Percentiles rank a stretch among this genome's conserved stretches.
These are phyloP conservation scores for Brachionus plicatilis DNA, from an alignment of 1,140 invertebrate genomes.

Conservation along the genomic window DNA sequence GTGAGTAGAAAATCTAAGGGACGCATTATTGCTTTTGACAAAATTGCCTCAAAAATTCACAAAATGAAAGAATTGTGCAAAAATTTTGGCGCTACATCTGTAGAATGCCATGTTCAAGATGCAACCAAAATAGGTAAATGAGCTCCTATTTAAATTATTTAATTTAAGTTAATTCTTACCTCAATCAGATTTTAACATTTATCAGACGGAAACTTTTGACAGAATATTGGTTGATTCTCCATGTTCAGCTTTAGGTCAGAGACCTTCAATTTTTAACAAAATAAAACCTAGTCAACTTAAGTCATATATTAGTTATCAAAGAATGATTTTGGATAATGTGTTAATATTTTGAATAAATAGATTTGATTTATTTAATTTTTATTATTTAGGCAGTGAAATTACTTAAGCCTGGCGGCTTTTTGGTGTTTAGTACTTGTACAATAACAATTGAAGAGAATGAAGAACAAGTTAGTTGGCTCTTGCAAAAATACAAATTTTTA, in stretches of 20 bases:
- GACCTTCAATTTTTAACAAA: slow-evolving; percentile 10
- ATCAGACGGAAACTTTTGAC: slow-evolving; percentile 73
- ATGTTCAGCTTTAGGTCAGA: slow-evolving; percentile 66
- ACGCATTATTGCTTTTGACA: slow-evolving; percentile 90
- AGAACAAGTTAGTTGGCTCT: slow-evolving; percentile 75
- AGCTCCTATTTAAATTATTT: neutral
- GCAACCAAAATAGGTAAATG: slow-evolving; percentile 63
- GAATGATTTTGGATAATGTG: slow-evolving; percentile 10
- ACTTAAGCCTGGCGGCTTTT: slow-evolving; percentile 67
- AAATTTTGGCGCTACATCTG: slow-evolving; percentile 86
- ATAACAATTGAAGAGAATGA: slow-evolving; percentile 97
- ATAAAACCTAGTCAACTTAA: neutral
- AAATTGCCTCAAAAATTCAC: slow-evolving; percentile 80
- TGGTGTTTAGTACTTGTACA: slow-evolving; percentile 98
- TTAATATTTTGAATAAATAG: neutral
- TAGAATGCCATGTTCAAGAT: slow-evolving; percentile 82
- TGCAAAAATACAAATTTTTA: neutral
- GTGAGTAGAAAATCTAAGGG: slow-evolving; percentile 57
- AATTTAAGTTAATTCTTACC: neutral
- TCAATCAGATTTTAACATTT: neutral
- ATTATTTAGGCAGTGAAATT: slow-evolving; percentile 22
- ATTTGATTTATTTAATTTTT: neutral
- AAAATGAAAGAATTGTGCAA: slow-evolving; percentile 94
- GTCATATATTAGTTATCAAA: slow-evolving; percentile 21
- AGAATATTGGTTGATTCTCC: slow-evolving; percentile 92